These are phyloP conservation scores for Ormyrus nitidulus DNA, from an alignment of 2,888 invertebrate species.

Conservation along the genomic window DNA sequence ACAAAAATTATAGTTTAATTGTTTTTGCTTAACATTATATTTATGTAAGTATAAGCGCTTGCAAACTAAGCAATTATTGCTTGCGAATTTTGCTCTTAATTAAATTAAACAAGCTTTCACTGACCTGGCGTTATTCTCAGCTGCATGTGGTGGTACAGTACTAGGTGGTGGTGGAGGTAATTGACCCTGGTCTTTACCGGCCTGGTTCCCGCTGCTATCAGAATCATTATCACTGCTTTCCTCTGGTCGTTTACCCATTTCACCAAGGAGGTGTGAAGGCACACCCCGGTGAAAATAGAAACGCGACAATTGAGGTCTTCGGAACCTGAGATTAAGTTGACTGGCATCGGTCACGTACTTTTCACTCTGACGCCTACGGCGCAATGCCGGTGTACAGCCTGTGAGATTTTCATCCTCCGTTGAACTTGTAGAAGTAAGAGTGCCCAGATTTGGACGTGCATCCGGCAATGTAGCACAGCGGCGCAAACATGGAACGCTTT, in stretches of 20 bases:
- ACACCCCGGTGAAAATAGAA: slow-evolving; percentile 67
- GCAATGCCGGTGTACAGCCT: slow-evolving; percentile 81
- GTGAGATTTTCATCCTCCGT: slow-evolving; percentile 73
- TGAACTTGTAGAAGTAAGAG: slow-evolving; percentile 69
- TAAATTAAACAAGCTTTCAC: background rate
- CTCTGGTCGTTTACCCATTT: slow-evolving; percentile 68
- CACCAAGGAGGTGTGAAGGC: slow-evolving; percentile 71
- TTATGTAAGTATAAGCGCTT: too few species aligned
- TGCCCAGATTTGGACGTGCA: slow-evolving; percentile 67
- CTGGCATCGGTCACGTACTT: slow-evolving; percentile 92
- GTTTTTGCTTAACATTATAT: too few species aligned
- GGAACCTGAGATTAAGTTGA: slow-evolving; percentile 88
- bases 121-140: slow-evolving; percentile 74
- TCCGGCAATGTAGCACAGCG: slow-evolving; percentile 75
- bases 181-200: slow-evolving; percentile 27
- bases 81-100: too few species aligned
- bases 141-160: slow-evolving; percentile 70
- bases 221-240: slow-evolving; percentile 74
- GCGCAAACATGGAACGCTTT: slow-evolving; percentile 64
- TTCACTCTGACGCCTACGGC: slow-evolving; percentile 85
- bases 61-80: too few species aligned
- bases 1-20: too few species aligned
- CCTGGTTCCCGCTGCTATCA: slow-evolving; percentile 67
- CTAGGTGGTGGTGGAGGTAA: slow-evolving; percentile 70
- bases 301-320: slow-evolving; percentile 78